Conservation (phyloP, 2,113 vertebrate genomes). For the Rousettus leschenaultii region DNA sequence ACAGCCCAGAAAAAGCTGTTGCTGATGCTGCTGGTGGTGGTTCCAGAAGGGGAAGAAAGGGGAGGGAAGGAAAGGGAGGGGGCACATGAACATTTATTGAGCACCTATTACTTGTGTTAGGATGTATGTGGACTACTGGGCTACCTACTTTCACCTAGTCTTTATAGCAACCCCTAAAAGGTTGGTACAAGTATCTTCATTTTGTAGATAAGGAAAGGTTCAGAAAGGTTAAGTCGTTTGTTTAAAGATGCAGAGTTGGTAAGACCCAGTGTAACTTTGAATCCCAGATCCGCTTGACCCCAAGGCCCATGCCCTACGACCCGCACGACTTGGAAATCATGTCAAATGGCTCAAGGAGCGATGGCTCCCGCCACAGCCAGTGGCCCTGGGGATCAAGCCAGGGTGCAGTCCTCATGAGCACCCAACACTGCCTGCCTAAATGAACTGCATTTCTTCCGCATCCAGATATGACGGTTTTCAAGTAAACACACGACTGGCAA, state of each 20-base stretch:
- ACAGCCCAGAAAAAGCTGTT: background rate
- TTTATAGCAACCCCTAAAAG: background rate
- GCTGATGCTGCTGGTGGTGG: background rate
- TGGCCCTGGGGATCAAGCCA: too few relatives aligned
- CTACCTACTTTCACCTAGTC: background rate
- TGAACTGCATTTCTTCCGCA: background rate
- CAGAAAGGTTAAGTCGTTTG: background rate
- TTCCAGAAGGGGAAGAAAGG: background rate
- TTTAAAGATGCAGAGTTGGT: background rate
- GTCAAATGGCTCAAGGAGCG: background rate
- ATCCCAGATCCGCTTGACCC: background rate
- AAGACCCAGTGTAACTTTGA: background rate
- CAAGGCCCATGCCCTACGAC: background rate
- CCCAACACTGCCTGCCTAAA: background rate
- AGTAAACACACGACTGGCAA: background rate
- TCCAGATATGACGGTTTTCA: background rate
- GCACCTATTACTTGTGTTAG: background rate
- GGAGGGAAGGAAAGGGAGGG: background rate
- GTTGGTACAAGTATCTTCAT: background rate
- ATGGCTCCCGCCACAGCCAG: rapidly evolving
- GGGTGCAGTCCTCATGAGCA: background rate
- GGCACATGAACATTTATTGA: rapidly evolving
- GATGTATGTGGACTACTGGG: background rate
- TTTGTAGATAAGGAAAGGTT: background rate
- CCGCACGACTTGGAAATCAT: background rate